phyloP scores from a whole-genome alignment of 2,113 vertebrate genomes.

The Tenebrosternarchus preto region DNA sequence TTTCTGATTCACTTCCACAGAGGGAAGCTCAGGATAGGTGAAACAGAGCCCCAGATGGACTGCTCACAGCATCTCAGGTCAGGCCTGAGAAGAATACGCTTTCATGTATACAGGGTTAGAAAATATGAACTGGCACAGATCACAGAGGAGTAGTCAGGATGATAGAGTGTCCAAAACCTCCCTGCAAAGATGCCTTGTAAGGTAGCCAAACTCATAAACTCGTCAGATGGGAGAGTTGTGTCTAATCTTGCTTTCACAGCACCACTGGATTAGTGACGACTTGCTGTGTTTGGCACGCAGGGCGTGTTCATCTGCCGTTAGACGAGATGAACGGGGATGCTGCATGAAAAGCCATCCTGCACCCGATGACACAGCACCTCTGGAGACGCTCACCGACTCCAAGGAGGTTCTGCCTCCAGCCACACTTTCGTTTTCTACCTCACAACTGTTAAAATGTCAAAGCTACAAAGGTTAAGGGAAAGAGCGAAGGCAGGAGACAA shows the following conservation, averaged over 20 bases:
- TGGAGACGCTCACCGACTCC: not conserved
- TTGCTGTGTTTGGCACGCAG: not conserved
- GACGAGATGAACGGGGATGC: not conserved
- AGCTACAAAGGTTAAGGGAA: conserved; percentile 61
- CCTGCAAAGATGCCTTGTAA: not conserved
- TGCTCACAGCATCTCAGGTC: not conserved
- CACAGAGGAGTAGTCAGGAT: conserved; percentile 10
- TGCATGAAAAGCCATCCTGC: not conserved
- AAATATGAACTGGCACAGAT: not conserved
- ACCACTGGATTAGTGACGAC: not conserved
- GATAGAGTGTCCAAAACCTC: not conserved
- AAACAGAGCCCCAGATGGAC: conserved; percentile 13
- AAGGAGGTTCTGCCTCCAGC: conserved; percentile 21
- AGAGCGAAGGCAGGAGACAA: not conserved
- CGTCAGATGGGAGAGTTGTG: not conserved
- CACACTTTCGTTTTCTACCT: conserved; percentile 46
- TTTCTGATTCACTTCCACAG: conserved; percentile 11
- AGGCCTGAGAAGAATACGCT: not conserved
- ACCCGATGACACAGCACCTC: conserved; percentile 5
- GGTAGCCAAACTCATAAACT: no score
- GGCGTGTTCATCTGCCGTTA: not conserved
- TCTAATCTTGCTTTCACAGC: not conserved
- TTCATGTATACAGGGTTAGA: not conserved
- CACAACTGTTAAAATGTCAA: conserved; percentile 60
- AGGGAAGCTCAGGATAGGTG: not conserved